Evolutionary conservation across 2,797 vertebrate genomes (phyloP).

Genomic region (Cossypha caffra): DNA sequence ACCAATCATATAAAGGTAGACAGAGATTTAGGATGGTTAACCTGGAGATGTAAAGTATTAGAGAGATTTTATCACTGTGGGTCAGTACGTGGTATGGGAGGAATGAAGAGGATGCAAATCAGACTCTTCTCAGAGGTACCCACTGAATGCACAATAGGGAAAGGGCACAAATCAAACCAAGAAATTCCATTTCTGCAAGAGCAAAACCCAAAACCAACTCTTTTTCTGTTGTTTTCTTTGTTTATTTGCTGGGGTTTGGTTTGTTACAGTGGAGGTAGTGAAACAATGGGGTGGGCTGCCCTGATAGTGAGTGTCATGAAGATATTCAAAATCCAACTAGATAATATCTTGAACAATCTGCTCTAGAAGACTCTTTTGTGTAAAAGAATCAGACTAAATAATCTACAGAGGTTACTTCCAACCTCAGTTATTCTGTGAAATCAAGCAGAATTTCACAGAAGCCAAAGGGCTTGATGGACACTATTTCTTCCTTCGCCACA

Average conservation of each 20-base stretch:
- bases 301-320: neutral
- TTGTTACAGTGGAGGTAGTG: neutral
- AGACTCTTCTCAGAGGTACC: neutral
- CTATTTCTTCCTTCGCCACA: neutral
- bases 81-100: accelerated
- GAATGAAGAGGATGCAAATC: neutral
- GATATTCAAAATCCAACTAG: neutral
- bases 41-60: neutral
- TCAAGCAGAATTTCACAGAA: neutral
- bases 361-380: neutral
- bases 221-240: neutral
- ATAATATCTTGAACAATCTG: neutral
- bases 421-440: neutral
- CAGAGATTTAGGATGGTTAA: neutral
- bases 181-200: neutral
- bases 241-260: neutral
- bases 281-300: neutral
- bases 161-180: neutral
- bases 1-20: neutral
- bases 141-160: neutral
- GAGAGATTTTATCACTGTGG: neutral
- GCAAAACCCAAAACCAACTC: neutral
- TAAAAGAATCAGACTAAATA: neutral
- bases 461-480: neutral
- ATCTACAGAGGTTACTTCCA: neutral